These are phyloP conservation scores for Myrmecobius fasciatus DNA, from an alignment of 2,113 vertebrate genomes.

Conservation along the genomic window DNA sequence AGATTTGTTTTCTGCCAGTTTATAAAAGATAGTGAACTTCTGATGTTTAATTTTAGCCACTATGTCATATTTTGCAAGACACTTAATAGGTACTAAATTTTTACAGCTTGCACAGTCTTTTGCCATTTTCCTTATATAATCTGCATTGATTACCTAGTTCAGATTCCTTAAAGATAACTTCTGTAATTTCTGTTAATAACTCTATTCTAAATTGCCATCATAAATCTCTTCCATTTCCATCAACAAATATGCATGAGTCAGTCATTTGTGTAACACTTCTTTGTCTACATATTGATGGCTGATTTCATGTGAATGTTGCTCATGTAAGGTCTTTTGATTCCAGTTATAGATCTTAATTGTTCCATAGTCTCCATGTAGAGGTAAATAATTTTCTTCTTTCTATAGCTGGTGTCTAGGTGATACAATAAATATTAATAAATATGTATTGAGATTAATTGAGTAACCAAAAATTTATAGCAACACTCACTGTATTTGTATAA, in stretches of 20 bases:
- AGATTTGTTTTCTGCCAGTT: not conserved
- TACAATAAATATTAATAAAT: not conserved
- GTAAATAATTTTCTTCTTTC: not conserved
- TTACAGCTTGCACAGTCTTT: not conserved
- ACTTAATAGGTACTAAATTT: not conserved
- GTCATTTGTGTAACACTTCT: not conserved
- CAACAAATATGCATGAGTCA: not conserved
- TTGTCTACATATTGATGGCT: not conserved
- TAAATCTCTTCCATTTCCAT: not conserved
- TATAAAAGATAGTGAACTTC: not conserved
- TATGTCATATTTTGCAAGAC: not conserved
- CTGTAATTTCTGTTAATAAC: not conserved
- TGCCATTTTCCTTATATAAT: not conserved
- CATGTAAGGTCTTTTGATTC: not conserved
- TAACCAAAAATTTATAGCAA: not conserved
- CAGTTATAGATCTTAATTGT: not conserved
- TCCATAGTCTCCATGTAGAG: not conserved
- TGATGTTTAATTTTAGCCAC: not conserved
- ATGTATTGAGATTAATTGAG: slow-evolving; percentile 3
- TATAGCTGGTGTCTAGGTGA: not conserved
- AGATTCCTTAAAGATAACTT: not conserved
- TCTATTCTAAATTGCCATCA: not conserved
- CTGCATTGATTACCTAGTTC: not conserved
- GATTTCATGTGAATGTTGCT: not conserved
- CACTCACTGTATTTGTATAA: not conserved